These are phyloP conservation scores for Mirounga angustirostris DNA, from an alignment of 2,113 vertebrate species.

Conservation along the genomic window DNA sequence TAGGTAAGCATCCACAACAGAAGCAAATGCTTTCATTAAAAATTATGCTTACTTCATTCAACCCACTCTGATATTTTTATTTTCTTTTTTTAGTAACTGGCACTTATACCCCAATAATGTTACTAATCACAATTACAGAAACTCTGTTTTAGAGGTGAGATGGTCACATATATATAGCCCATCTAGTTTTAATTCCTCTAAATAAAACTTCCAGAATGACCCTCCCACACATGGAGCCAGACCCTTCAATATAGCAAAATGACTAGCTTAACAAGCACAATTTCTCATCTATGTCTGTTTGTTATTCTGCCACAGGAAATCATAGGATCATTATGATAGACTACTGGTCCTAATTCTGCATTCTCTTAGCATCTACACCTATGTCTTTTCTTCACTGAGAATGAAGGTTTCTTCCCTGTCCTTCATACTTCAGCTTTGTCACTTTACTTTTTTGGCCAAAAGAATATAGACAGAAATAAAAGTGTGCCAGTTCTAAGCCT, in stretches of 20 bases:
- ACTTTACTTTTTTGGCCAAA: slow-evolving; percentile 19
- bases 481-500: neutral
- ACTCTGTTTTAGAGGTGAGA: neutral
- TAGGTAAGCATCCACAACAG: neutral
- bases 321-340: neutral
- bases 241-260: neutral
- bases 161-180: neutral
- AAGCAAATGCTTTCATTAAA: neutral
- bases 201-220: neutral
- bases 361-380: neutral
- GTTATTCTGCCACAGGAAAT: neutral
- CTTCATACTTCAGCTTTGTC: neutral
- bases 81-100: neutral
- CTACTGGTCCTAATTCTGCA: neutral
- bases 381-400: neutral
- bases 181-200: neutral
- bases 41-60: neutral
- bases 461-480: neutral
- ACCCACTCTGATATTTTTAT: slow-evolving; percentile 6
- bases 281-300: neutral
- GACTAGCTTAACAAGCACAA: neutral
- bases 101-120: neutral
- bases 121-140: neutral
- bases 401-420: neutral
- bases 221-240: neutral